Percentiles rank a stretch among this genome's conserved stretches.
Evolutionary conservation across 2,888 invertebrate species (phyloP).

Genomic region (Cheilosia soror): DNA sequence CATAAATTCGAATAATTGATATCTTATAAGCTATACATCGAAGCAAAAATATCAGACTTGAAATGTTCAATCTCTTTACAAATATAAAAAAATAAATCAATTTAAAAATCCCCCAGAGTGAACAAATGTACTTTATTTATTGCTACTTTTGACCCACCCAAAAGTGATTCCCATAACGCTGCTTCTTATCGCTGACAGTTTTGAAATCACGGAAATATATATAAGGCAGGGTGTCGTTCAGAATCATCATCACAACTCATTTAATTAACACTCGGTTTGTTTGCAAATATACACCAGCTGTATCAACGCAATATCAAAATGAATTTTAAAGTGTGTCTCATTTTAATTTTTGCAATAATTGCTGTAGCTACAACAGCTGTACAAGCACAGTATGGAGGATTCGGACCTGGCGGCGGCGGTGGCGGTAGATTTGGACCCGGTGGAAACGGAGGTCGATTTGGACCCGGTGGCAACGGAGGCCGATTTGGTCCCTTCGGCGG

Average conservation of each 20-base stretch:
- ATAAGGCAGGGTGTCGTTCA: not conserved
- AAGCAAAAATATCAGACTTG: too few relatives aligned
- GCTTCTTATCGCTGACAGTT: not conserved
- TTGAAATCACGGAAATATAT: not conserved
- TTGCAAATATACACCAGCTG: not conserved
- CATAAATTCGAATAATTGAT: too few relatives aligned
- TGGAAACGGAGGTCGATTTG: not conserved
- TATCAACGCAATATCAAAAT: slow-evolving; percentile 1
- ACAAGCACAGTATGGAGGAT: not conserved
- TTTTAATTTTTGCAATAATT: slow-evolving; percentile 18
- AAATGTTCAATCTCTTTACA: not conserved
- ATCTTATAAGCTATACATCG: too few relatives aligned
- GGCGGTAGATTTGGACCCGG: not conserved
- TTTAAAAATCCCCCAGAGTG: not conserved
- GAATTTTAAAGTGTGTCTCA: slow-evolving; percentile 18
- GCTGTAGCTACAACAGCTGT: slow-evolving; percentile 8
- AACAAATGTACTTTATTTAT: not conserved
- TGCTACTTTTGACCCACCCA: not conserved
- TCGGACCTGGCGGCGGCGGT: too few relatives aligned
- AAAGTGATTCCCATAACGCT: not conserved
- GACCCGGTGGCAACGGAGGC: not conserved
- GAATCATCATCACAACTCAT: slow-evolving; percentile 1
- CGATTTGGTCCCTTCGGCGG: not conserved
- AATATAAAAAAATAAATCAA: not conserved
- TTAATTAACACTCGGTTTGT: not conserved